Base-by-base conservation (phyloP, 1,140 invertebrate species). In the Pachypsylla venusta region DNA sequence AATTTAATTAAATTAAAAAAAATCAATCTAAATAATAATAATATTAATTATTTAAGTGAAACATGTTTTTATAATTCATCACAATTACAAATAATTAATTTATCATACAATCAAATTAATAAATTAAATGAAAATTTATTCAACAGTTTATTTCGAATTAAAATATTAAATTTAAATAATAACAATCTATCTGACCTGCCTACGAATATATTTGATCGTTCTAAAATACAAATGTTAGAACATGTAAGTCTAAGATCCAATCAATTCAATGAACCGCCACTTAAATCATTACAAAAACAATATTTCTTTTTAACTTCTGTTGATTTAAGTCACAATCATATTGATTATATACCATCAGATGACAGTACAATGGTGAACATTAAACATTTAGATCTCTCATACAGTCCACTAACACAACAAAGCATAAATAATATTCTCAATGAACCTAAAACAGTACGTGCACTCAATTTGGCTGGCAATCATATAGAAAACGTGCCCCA, bases 61-160 rank as follows among this genome's bases (percentile, higher is more conserved):
- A 82, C 87, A 73, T 84, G 88, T 0, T 93, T 93, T 69, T 83
- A 90, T 64, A 93, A 93, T 68, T 93, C 89, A 0, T 83, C 87
- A 0, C 89, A 91, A 71, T 74, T 93, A 57, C 89, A 93, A 68
- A 67, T 79, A 13, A 67, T 94, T 25, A 83, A 92, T 71, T 71
- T 94, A 35, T 80, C 83, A 1, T 63, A 70, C 24, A 94, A 94
- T 69, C 77, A 77, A 58, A 71, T 94, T 14, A 83, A 87, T 64
- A 73, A 79, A 25, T 69, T 94, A 5, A 82, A 81, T 1, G 86
- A 89, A 57, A 76, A 87, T 63, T 81, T 84, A 1, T 89, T 94
- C 71, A 83, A 90, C 69, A 89, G 89, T 22, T 67, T 93, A 20
- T 75, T 83, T 26, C 75, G 88, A 30, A 67, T 93, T 56, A 80